phyloP scores from a whole-genome alignment of 1,140 invertebrate genomes.

The Daktulosphaira vitifoliae region DNA sequence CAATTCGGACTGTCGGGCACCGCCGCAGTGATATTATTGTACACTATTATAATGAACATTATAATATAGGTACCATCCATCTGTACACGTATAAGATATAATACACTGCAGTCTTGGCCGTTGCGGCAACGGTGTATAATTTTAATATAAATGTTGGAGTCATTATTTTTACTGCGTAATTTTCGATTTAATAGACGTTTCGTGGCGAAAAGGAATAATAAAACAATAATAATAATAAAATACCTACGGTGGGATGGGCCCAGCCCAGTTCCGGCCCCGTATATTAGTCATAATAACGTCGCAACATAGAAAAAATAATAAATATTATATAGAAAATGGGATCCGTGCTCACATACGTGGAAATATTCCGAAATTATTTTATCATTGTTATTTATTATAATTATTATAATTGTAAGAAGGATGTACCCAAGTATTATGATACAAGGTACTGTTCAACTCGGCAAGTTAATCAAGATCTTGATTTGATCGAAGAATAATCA shows the following conservation, averaged over 20 bases:
- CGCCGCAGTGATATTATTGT: too few relatives aligned
- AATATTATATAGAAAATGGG: not conserved
- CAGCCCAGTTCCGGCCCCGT: slow-evolving; percentile 11
- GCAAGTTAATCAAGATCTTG: too few relatives aligned
- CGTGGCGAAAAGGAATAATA: slow-evolving; percentile 32
- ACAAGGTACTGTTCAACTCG: too few relatives aligned
- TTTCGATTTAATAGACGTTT: slow-evolving; percentile 32
- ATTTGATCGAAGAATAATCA: too few relatives aligned
- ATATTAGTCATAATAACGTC: not conserved
- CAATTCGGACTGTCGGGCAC: too few relatives aligned
- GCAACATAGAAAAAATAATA: not conserved
- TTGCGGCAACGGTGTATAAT: slow-evolving; percentile 8
- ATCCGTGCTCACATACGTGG: not conserved
- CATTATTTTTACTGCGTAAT: slow-evolving; percentile 33
- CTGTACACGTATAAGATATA: too few relatives aligned
- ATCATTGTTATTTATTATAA: not conserved
- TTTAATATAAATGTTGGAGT: slow-evolving; percentile 32
- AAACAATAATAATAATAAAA: slow-evolving; percentile 32
- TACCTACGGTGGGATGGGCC: slow-evolving; percentile 22
- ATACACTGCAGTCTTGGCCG: not conserved
- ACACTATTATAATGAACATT: too few relatives aligned
- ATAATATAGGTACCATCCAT: too few relatives aligned
- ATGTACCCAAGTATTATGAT: too few relatives aligned
- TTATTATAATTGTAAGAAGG: slow-evolving; percentile 8
- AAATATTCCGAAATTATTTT: not conserved